These are phyloP conservation scores for Tauraco erythrolophus DNA, from an alignment of 2,113 vertebrate species.

Conservation along the genomic window DNA sequence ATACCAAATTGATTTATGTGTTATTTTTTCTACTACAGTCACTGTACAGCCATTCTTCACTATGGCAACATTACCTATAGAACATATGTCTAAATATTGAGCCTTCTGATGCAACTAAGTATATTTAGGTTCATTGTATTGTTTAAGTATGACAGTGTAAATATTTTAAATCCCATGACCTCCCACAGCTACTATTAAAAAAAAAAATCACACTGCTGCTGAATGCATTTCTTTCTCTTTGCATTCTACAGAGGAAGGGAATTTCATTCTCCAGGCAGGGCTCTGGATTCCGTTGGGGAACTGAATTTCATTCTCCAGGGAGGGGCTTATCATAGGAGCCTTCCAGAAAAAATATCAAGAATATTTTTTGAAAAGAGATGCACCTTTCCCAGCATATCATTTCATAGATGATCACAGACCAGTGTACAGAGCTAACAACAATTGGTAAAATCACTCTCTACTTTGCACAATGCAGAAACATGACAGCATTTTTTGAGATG, in stretches of 20 bases:
- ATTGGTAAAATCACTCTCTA: background rate
- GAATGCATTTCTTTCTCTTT: background rate
- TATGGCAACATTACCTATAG: background rate
- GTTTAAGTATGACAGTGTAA: background rate
- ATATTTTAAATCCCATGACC: constrained; percentile 42
- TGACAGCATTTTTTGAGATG: background rate
- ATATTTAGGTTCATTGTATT: background rate
- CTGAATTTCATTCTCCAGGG: background rate
- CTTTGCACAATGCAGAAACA: background rate
- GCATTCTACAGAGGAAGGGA: background rate
- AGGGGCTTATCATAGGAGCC: background rate
- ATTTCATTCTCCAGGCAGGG: background rate
- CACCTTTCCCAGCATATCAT: background rate
- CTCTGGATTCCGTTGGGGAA: background rate
- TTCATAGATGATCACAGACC: background rate
- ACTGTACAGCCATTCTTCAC: background rate
- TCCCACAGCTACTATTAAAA: constrained; percentile 12
- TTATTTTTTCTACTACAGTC: background rate
- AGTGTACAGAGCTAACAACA: background rate
- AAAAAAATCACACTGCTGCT: background rate
- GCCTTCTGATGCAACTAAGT: background rate
- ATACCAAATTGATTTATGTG: background rate
- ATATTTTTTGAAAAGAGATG: background rate
- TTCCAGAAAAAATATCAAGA: background rate
- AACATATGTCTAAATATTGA: background rate